Conservation (phyloP, 2,797 vertebrate species). For the Odontamblyopus rebecca region DNA sequence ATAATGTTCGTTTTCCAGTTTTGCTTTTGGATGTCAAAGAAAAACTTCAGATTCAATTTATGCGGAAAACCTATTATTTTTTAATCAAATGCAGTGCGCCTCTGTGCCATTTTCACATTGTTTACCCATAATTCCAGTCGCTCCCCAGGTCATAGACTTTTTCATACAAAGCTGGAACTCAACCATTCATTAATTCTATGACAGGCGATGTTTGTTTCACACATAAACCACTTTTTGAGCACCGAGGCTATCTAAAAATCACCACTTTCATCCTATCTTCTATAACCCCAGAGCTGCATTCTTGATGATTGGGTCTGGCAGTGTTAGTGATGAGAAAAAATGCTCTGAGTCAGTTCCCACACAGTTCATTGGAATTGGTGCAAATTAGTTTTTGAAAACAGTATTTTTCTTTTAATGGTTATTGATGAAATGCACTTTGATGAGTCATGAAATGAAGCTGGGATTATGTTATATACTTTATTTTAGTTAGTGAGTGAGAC, state of each 20-base stretch:
- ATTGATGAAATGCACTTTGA: neutral
- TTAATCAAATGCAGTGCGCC: neutral
- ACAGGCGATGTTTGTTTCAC: neutral
- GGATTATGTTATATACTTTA: neutral
- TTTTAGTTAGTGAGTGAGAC: neutral
- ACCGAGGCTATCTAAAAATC: neutral
- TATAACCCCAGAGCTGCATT: neutral
- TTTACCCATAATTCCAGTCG: neutral
- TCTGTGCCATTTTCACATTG: neutral
- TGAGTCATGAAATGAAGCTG: conserved; percentile 1
- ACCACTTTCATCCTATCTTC: neutral
- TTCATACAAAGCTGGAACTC: neutral
- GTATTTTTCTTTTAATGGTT: neutral
- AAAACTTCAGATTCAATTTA: neutral
- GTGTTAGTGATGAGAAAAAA: neutral
- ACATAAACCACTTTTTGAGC: neutral
- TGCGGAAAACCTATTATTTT: conserved; percentile 5
- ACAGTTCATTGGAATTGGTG: conserved; percentile 2
- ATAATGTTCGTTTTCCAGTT: neutral
- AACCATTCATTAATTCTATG: neutral
- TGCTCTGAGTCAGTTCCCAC: conserved; percentile 4
- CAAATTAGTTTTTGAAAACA: neutral
- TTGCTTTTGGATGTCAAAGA: neutral
- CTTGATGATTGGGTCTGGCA: neutral
- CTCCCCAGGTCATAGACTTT: neutral